Percentiles rank a stretch among this genome's conserved stretches.
These are phyloP conservation scores for Semotilus atromaculatus DNA, from an alignment of 2,797 vertebrate species.

Conservation along the genomic window DNA sequence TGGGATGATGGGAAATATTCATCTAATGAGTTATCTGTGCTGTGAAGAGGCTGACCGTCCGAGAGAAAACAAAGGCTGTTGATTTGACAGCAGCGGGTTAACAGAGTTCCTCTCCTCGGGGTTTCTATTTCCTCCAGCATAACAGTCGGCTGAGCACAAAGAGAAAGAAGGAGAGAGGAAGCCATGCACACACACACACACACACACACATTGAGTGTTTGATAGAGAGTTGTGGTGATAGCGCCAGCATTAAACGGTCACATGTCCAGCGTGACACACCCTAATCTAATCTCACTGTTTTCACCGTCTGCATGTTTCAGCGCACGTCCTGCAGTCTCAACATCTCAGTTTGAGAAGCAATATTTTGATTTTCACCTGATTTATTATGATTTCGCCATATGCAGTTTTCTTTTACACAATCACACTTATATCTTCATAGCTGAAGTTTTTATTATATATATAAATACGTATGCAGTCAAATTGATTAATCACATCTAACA, in stretches of 20 bases:
- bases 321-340: not conserved
- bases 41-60: not conserved
- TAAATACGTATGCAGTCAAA: too few relatives aligned
- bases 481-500: too few relatives aligned
- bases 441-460: too few relatives aligned
- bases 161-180: slow-evolving; percentile 1
- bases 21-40: not conserved
- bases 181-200: slow-evolving; percentile 26
- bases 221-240: too few relatives aligned
- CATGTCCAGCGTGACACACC: not conserved
- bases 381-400: not conserved
- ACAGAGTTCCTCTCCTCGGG: slow-evolving; percentile 11
- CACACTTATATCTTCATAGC: not conserved
- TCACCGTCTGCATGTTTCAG: not conserved
- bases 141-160: not conserved
- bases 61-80: slow-evolving; percentile 25
- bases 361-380: not conserved
- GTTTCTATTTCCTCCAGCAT: slow-evolving; percentile 20
- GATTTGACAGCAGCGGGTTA: slow-evolving; percentile 14
- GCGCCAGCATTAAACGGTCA: not conserved
- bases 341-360: too few relatives aligned
- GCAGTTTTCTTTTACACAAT: slow-evolving; percentile 1
- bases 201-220: slow-evolving; percentile 1
- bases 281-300: not conserved
- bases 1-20: slow-evolving; percentile 5